Evolutionary conservation across 2,113 vertebrate genomes (phyloP).

Genomic region (Trogon melanurus): DNA sequence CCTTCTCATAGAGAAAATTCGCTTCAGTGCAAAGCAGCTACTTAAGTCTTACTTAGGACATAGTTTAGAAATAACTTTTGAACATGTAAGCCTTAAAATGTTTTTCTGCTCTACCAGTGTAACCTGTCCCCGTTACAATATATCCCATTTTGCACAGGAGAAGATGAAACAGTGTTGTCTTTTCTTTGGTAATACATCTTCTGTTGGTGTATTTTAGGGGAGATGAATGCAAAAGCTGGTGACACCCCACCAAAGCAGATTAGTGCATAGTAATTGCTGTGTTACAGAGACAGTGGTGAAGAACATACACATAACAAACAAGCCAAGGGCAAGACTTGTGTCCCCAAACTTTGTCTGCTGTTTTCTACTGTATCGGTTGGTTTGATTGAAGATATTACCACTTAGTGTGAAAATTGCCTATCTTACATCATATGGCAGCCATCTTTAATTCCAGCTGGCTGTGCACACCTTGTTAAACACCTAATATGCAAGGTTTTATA

Average conservation of each 20-base stretch:
- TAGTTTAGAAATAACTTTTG: neutral
- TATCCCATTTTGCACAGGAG: neutral
- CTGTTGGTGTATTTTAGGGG: neutral
- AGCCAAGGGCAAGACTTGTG: neutral
- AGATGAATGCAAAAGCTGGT: neutral
- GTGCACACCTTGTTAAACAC: neutral
- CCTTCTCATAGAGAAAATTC: neutral
- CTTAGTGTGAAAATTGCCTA: neutral
- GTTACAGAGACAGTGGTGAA: neutral
- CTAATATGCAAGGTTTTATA: neutral
- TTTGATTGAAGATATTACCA: neutral
- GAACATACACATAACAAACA: neutral
- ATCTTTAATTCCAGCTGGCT: neutral
- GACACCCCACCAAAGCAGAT: neutral
- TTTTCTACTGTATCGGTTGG: neutral
- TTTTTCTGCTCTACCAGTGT: neutral
- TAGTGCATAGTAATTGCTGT: neutral
- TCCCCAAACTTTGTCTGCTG: neutral
- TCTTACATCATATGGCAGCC: fast-evolving
- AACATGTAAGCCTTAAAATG: neutral
- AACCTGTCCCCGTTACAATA: neutral
- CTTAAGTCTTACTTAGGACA: neutral
- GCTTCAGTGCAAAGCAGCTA: neutral
- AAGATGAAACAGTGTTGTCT: neutral
- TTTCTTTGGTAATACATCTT: neutral